Percentiles rank a stretch among this genome's conserved stretches.
Conservation (phyloP, 1,140 invertebrate species). For the Maconellicoccus hirsutus region DNA sequence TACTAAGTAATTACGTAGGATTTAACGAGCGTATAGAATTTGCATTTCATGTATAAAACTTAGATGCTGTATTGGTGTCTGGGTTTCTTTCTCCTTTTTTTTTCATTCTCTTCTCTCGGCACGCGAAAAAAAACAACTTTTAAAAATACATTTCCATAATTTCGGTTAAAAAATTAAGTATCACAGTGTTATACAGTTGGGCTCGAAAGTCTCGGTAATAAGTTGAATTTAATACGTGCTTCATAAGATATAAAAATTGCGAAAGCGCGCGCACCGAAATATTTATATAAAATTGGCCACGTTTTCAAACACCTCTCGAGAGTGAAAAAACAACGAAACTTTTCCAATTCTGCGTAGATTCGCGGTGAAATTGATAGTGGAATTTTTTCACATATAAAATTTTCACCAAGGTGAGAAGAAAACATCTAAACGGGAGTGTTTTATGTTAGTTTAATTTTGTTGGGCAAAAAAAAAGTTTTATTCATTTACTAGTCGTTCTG, state of each 20-base stretch:
- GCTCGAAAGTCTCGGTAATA: background rate
- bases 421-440: background rate
- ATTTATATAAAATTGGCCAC: background rate
- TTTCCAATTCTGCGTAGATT: background rate
- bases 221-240: background rate
- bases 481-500: background rate
- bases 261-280: background rate
- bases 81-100: background rate
- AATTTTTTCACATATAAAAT: background rate
- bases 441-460: background rate
- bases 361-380: background rate
- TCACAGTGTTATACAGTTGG: background rate
- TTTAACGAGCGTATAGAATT: background rate
- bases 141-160: conserved; percentile 10
- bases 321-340: background rate
- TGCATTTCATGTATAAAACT: background rate
- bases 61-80: background rate
- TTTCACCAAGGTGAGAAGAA: background rate
- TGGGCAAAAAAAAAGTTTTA: background rate
- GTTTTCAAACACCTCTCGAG: background rate
- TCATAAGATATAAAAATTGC: background rate
- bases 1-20: background rate
- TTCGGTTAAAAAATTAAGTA: background rate
- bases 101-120: too few species aligned
- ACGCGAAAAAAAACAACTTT: background rate